phyloP scores from a whole-genome alignment of 2,113 vertebrate species.

The Malurus elegans region DNA sequence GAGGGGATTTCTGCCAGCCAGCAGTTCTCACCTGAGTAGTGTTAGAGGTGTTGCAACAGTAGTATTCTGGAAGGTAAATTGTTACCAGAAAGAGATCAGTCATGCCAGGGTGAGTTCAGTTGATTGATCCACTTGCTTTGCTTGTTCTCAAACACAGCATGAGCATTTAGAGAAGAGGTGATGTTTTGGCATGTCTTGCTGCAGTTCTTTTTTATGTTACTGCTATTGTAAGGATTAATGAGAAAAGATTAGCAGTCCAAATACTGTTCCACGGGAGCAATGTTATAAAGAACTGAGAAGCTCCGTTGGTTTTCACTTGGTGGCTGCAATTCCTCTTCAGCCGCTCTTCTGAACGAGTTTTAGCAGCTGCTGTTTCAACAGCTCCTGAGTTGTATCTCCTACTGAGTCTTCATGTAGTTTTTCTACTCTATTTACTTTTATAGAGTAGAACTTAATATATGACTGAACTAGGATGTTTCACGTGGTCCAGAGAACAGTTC shows the following conservation, averaged over 20 bases:
- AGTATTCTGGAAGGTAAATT: neutral
- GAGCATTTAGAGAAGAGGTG: neutral
- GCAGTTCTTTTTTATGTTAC: neutral
- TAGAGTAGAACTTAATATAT: neutral
- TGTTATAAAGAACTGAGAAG: neutral
- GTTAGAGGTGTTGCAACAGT: neutral
- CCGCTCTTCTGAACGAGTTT: neutral
- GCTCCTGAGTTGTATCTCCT: neutral
- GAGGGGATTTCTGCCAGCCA: neutral
- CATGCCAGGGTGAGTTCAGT: neutral
- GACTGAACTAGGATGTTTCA: neutral
- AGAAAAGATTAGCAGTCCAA: neutral
- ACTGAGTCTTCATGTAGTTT: neutral
- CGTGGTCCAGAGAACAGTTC: neutral
- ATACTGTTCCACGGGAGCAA: neutral
- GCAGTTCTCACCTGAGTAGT: neutral
- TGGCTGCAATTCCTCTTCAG: neutral
- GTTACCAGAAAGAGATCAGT: neutral
- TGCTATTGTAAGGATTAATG: neutral
- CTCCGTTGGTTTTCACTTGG: neutral
- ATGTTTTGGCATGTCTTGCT: neutral
- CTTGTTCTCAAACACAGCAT: neutral
- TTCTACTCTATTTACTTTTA: neutral
- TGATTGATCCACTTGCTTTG: accelerated
- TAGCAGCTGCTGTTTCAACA: neutral